phyloP scores from a whole-genome alignment of 2,888 invertebrate species.

The Endotricha flammealis region DNA sequence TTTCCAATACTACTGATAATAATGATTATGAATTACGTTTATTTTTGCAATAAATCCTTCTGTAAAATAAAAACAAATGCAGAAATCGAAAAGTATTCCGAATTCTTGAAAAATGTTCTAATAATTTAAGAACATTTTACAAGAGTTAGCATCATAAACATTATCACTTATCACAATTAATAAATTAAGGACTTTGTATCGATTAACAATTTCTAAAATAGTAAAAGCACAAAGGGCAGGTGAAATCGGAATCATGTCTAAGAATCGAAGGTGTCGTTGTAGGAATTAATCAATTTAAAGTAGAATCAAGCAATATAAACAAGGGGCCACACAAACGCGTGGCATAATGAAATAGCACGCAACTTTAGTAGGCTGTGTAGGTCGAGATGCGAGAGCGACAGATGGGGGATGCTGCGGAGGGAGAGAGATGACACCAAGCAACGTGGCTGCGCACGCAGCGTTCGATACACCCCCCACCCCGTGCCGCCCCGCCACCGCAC shows the following conservation, averaged over 20 bases:
- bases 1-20: too few species aligned
- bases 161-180: neutral
- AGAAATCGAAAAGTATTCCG: too few species aligned
- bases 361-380: constrained; percentile 52
- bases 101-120: too few species aligned
- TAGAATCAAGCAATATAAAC: constrained; percentile 73
- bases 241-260: constrained; percentile 30
- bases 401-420: constrained; percentile 24
- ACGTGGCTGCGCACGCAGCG: constrained; percentile 54
- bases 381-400: constrained; percentile 33
- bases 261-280: constrained; percentile 57
- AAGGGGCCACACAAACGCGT: constrained; percentile 64
- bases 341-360: constrained; percentile 67
- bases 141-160: neutral
- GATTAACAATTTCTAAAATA: constrained; percentile 7
- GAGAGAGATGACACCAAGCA: constrained; percentile 51
- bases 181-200: neutral
- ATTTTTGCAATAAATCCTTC: too few species aligned
- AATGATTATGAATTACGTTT: too few species aligned
- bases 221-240: constrained; percentile 2
- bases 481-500: constrained; percentile 28
- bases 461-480: constrained; percentile 50
- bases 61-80: too few species aligned
- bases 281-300: constrained; percentile 73
- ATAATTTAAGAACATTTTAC: too few species aligned